Evolutionary conservation across 2,113 vertebrate species (phyloP).

Genomic region (Hemibagrus wyckioides): DNA sequence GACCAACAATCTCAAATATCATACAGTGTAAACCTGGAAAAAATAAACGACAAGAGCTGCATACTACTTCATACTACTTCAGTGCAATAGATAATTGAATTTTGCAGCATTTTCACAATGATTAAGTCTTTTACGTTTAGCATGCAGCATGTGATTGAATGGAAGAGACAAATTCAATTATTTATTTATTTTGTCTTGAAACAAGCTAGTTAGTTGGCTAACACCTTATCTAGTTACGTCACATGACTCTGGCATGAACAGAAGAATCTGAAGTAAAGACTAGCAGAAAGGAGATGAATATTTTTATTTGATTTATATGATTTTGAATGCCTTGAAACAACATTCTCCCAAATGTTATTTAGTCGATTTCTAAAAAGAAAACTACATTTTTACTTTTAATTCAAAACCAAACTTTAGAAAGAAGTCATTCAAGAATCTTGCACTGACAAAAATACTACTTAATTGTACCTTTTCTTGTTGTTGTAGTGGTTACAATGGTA

Average conservation of each 20-base stretch:
- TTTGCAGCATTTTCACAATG: background rate
- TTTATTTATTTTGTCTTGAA: background rate
- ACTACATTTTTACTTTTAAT: background rate
- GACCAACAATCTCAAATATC: too few species aligned
- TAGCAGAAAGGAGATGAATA: background rate
- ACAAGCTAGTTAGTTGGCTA: background rate
- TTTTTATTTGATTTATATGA: background rate
- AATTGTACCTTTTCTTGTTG: background rate
- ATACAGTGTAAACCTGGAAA: background rate
- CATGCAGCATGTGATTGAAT: background rate
- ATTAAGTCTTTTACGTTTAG: background rate
- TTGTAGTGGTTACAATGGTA: background rate
- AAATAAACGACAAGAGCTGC: background rate
- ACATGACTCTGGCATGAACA: background rate
- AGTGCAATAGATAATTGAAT: background rate
- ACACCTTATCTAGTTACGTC: background rate
- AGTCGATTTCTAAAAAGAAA: background rate
- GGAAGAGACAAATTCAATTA: too few species aligned
- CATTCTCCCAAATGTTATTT: background rate
- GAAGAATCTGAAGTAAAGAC: background rate
- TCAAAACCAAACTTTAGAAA: background rate
- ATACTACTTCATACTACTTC: background rate
- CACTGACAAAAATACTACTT: background rate
- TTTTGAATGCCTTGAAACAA: background rate
- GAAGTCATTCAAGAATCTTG: background rate